Conservation (phyloP, 2,888 invertebrate genomes). For the Cylindroiulus punctatus region DNA sequence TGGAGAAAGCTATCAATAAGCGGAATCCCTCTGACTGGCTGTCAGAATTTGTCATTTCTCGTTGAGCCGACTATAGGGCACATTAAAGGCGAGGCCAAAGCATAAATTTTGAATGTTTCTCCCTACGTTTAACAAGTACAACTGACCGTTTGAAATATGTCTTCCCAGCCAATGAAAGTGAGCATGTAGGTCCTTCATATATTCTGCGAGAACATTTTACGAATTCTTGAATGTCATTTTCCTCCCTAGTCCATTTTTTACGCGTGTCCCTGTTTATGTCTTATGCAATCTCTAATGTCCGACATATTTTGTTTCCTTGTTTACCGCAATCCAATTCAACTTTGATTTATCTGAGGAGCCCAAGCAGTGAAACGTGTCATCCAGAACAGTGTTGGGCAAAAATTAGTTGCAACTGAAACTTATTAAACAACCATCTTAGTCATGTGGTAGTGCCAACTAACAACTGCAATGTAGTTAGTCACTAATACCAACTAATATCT, state of each 20-base stretch:
- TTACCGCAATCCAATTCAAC: constrained; percentile 14
- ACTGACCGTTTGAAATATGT: background rate
- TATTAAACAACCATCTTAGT: too few species aligned
- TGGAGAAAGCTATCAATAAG: too few species aligned
- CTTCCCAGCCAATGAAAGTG: constrained; percentile 14
- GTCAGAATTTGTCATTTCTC: too few species aligned
- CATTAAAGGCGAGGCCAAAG: background rate
- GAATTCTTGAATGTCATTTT: constrained; percentile 33
- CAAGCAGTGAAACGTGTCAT: too few species aligned
- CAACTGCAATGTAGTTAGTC: too few species aligned
- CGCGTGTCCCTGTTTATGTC: constrained; percentile 4
- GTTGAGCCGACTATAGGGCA: too few species aligned
- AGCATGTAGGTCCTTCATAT: background rate
- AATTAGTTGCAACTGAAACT: too few species aligned
- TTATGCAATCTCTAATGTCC: constrained; percentile 17
- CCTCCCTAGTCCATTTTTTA: constrained; percentile 21
- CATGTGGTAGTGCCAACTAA: too few species aligned
- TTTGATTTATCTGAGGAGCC: background rate
- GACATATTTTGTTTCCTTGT: constrained; percentile 11
- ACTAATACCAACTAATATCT: too few species aligned
- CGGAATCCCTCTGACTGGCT: too few species aligned
- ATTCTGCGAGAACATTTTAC: background rate
- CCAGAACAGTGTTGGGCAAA: too few species aligned
- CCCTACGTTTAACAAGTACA: background rate
- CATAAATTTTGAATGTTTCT: background rate